phyloP scores from a whole-genome alignment of 2,888 invertebrate species.

The Idaea biselata region DNA sequence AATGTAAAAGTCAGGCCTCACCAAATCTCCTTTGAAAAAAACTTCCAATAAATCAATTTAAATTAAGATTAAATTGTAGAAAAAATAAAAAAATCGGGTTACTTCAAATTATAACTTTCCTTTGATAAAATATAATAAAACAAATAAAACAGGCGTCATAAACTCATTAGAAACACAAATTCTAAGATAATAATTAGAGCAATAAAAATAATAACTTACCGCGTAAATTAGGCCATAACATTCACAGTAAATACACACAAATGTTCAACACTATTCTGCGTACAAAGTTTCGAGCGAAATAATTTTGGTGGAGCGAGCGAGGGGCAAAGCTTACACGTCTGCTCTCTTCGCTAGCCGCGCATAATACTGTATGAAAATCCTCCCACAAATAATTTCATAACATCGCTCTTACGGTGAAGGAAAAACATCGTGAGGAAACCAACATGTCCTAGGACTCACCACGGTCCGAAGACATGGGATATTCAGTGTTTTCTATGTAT shows the following conservation, averaged over 20 bases:
- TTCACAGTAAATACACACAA: slow-evolving; percentile 26
- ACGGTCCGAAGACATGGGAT: too few species aligned
- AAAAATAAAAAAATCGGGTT: not conserved
- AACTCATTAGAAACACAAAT: not conserved
- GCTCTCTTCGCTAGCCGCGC: not conserved
- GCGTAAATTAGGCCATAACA: slow-evolving; percentile 18
- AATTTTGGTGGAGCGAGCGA: slow-evolving; percentile 5
- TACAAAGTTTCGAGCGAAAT: slow-evolving; percentile 29
- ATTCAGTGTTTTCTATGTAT: too few species aligned
- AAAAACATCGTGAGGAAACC: too few species aligned
- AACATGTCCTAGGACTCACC: too few species aligned
- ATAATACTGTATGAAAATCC: not conserved
- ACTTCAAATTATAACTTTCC: not conserved
- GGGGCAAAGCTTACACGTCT: not conserved
- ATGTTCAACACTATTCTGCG: slow-evolving; percentile 28
- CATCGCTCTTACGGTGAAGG: too few species aligned
- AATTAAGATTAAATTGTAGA: not conserved
- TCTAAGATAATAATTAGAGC: slow-evolving; percentile 1
- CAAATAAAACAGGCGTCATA: slow-evolving; percentile 3
- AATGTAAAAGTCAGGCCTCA: too few species aligned
- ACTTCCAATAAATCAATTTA: not conserved
- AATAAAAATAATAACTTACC: slow-evolving; percentile 21
- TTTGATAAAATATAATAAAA: not conserved
- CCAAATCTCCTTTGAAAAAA: too few species aligned
- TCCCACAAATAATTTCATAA: not conserved